Conservation (phyloP, 2,888 invertebrate genomes). For the Erebia ligea region DNA sequence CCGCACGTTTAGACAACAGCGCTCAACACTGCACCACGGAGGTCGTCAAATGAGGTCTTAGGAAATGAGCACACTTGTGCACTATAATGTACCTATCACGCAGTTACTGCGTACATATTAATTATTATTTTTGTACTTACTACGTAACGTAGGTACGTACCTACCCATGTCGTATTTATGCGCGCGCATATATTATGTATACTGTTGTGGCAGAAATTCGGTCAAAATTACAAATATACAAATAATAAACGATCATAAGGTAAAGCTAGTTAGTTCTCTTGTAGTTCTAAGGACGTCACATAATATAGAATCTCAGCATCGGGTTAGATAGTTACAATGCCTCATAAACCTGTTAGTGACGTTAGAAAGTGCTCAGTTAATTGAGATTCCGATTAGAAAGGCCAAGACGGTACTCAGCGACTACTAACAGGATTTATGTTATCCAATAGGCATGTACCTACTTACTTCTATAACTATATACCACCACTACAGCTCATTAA, state of each 20-base stretch:
- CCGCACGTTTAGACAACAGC: too few species aligned
- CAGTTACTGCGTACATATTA: too few species aligned
- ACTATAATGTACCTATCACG: too few species aligned
- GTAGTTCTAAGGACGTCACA: constrained; percentile 1
- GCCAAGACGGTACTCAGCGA: constrained; percentile 4
- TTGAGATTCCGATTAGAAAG: constrained; percentile 30
- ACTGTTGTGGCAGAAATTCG: background rate
- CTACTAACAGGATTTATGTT: background rate
- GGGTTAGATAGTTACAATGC: background rate
- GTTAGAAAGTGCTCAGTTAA: constrained; percentile 34
- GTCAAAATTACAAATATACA: background rate
- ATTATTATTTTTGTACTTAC: too few species aligned
- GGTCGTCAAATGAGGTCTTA: too few species aligned
- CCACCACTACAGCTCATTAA: too few species aligned
- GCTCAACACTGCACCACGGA: too few species aligned
- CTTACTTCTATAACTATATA: too few species aligned
- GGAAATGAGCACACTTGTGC: too few species aligned
- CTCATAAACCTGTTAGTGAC: constrained; percentile 31
- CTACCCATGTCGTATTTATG: too few species aligned
- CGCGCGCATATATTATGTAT: too few species aligned
- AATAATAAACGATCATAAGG: background rate
- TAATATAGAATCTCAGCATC: background rate
- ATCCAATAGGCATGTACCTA: background rate
- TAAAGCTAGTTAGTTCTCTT: background rate
- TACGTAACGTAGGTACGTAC: too few species aligned